Evolutionary conservation across 2,888 invertebrate genomes (phyloP).

Genomic region (Cerastis leucographa): DNA sequence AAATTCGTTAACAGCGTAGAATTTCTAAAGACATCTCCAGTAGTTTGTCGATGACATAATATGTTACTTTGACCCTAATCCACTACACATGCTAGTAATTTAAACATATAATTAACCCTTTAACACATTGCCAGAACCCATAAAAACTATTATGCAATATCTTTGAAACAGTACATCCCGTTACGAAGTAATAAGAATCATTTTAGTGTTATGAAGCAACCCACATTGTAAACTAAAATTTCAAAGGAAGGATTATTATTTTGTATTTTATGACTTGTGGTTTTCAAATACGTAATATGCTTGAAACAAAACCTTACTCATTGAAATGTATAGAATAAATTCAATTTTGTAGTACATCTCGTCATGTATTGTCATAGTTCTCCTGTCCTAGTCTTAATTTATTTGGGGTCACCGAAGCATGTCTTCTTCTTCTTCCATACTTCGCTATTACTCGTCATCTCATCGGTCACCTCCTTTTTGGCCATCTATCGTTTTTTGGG

Average conservation of each 20-base stretch:
- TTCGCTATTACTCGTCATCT: too few relatives aligned
- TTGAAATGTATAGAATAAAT: background rate
- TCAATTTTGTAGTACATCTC: background rate
- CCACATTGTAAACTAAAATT: conserved; percentile 38
- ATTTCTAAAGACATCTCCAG: background rate
- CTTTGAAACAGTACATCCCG: conserved; percentile 36
- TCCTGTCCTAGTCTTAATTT: too few relatives aligned
- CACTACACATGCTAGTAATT: conserved; percentile 15
- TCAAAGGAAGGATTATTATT: conserved; percentile 26
- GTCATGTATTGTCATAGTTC: background rate
- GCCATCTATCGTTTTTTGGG: too few relatives aligned
- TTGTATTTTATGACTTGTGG: conserved; percentile 27
- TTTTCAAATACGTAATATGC: conserved; percentile 16
- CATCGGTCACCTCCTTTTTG: too few relatives aligned
- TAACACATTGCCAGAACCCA: conserved; percentile 22
- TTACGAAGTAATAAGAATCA: conserved; percentile 41
- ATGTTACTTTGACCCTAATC: conserved; percentile 24
- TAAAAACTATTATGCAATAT: conserved; percentile 44
- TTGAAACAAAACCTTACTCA: background rate
- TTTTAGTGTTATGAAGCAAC: conserved; percentile 37
- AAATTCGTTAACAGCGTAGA: background rate
- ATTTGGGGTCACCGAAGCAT: too few relatives aligned
- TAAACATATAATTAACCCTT: conserved; percentile 38
- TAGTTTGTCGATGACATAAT: conserved; percentile 9
- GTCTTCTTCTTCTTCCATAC: too few relatives aligned